Evolutionary conservation across 2,113 vertebrate genomes (phyloP).

Genomic region (Lepus timidus): DNA sequence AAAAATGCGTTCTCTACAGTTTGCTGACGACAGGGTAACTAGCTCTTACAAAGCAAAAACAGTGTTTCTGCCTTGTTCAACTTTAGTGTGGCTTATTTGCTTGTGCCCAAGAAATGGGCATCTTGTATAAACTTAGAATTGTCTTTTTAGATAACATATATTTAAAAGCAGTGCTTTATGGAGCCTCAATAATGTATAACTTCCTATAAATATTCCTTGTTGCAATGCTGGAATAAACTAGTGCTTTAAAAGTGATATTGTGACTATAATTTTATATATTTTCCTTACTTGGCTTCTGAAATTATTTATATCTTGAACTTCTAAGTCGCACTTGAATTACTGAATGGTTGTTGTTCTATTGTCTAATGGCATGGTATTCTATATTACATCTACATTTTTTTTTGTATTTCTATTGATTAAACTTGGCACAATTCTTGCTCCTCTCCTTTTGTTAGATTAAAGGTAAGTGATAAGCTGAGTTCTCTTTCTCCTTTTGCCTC

Average conservation of each 20-base stretch:
- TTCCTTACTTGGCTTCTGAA: not conserved
- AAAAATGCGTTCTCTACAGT: not conserved
- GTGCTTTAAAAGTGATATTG: not conserved
- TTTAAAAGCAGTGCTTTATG: not conserved
- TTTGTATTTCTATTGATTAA: not conserved
- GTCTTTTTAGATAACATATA: not conserved
- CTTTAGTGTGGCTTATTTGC: slow-evolving; percentile 6
- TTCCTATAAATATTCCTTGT: not conserved
- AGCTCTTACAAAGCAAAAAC: not conserved
- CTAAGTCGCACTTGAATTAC: not conserved
- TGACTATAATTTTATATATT: not conserved
- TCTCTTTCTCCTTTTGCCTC: not conserved
- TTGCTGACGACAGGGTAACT: not conserved
- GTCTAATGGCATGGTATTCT: not conserved
- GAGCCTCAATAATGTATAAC: slow-evolving; percentile 14
- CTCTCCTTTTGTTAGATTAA: not conserved
- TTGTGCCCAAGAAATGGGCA: not conserved
- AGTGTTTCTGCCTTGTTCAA: not conserved
- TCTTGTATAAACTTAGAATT: not conserved
- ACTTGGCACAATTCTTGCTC: not conserved
- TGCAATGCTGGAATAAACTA: not conserved
- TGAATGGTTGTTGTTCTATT: not conserved
- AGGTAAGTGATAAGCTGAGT: not conserved
- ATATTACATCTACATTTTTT: not conserved
- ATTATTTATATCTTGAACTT: slow-evolving; percentile 20